Evolutionary conservation across 2,797 vertebrate species (phyloP), one percentile per base, ranked within the genome.

Genomic region (Cottoperca gobio): DNA sequence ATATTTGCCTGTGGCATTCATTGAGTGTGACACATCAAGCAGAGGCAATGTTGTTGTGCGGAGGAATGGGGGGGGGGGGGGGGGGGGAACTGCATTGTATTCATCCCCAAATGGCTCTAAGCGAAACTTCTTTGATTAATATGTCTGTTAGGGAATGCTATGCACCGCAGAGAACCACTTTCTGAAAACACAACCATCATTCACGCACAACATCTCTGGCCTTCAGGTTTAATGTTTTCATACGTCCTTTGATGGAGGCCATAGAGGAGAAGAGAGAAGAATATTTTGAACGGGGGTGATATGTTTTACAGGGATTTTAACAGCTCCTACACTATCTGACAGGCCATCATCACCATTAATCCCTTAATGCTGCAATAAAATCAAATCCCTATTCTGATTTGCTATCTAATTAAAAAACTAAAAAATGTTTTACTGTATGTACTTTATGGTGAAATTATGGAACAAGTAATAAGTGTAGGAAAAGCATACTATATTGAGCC

Each of bases 101-200:
- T 88, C 89, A 83, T 89, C 70, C 82, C 86, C 83, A 81, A 82
- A 89, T 87, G 85, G 86, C 88, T 88, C 73, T 11, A 53, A 89
- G 83, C 76, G 49, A 86, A 90, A 78, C 72, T 43, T 78, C 76
- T 88, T 82, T 91, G 91, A 92, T 93, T 87, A 92, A 92, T 90
- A 87, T 43, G 65, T 90, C 86, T 86, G 88, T 86, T 76, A 69
- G 68, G 72, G 67, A 86, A 81, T 26, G 83, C 58, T 75, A 73
- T 79, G 85, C 84, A 82, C 81, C 64, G 11, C 59, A 79, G 81
- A 86, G 59, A 88, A 84, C 53, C 73, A 57, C 83, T 88, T 80
- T 86, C 58, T 45, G 67, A 79, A 77, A 90, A 85, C 78, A 82
- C 67, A 62, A 78, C 79, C 80, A 86, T 90, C 63, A 77, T 76